These are phyloP conservation scores for Campoletis sonorensis DNA, from an alignment of 1,140 invertebrate genomes.

Conservation along the genomic window DNA sequence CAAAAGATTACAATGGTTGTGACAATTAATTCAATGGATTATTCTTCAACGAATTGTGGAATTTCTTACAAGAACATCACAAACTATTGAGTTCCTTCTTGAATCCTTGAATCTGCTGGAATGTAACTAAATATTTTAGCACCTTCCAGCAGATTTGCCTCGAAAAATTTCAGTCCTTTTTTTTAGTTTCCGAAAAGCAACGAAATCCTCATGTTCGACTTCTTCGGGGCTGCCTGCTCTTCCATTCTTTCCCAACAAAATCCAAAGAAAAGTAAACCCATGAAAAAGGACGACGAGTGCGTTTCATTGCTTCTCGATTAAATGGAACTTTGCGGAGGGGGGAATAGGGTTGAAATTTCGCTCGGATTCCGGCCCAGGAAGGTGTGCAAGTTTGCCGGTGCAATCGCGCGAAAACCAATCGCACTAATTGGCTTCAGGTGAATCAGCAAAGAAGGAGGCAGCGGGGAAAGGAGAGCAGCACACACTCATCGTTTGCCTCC, in stretches of 20 bases:
- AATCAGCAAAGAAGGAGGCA: conserved; percentile 43
- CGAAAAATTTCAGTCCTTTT: too few relatives aligned
- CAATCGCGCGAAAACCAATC: conserved; percentile 58
- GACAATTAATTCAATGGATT: too few relatives aligned
- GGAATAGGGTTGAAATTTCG: conserved; percentile 6
- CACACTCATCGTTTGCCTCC: conserved; percentile 38
- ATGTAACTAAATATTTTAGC: too few relatives aligned
- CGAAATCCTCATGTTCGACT: too few relatives aligned
- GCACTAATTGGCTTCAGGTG: conserved; percentile 59
- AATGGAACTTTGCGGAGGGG: conserved; percentile 7
- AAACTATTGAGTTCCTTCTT: too few relatives aligned
- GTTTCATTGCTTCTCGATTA: conserved; percentile 36
- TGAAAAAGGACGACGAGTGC: neutral
- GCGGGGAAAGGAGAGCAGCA: neutral
- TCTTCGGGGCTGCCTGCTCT: too few relatives aligned
- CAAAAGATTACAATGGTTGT: too few relatives aligned
- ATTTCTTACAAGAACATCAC: too few relatives aligned
- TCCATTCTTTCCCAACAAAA: neutral
- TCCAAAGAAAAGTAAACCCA: neutral
- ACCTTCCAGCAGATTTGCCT: too few relatives aligned
- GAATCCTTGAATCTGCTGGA: too few relatives aligned
- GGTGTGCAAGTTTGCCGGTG: conserved; percentile 54
- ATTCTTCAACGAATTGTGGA: too few relatives aligned
- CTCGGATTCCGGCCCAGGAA: conserved; percentile 11
- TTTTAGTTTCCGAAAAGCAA: too few relatives aligned